Evolutionary conservation across 2,797 vertebrate genomes (phyloP).

Genomic region (Stomatorhinus walkeri): DNA sequence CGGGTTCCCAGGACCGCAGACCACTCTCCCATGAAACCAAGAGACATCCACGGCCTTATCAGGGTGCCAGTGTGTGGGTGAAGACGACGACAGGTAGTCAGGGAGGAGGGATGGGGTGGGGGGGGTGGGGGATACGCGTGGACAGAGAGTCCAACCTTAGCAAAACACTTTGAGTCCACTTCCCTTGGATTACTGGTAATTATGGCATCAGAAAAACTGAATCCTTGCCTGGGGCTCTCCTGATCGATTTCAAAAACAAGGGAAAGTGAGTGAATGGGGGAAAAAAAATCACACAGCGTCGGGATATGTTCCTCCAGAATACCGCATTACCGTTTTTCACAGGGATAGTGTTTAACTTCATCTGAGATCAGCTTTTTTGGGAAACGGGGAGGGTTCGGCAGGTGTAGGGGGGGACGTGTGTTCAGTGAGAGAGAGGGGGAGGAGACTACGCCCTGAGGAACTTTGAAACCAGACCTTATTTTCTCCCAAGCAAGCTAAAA

Average conservation of each 20-base stretch:
- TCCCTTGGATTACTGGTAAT: slow-evolving; percentile 36
- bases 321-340: slow-evolving; percentile 53
- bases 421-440: slow-evolving; percentile 44
- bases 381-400: slow-evolving; percentile 40
- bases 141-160: slow-evolving; percentile 35
- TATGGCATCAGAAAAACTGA: slow-evolving; percentile 35
- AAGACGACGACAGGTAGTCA: slow-evolving; percentile 20
- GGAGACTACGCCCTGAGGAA: slow-evolving; percentile 57
- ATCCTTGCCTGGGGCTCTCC: slow-evolving; percentile 26
- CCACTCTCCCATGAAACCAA: slow-evolving; percentile 55
- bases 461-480: slow-evolving; percentile 48
- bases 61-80: background rate
- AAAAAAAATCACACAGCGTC: slow-evolving; percentile 35
- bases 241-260: slow-evolving; percentile 29
- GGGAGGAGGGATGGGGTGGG: slow-evolving; percentile 35
- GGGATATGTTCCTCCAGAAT: slow-evolving; percentile 36
- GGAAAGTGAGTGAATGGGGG: slow-evolving; percentile 27
- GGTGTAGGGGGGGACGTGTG: slow-evolving; percentile 48
- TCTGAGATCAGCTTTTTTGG: slow-evolving; percentile 58
- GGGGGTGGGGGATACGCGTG: slow-evolving; percentile 34
- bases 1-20: slow-evolving; percentile 46
- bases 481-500: slow-evolving; percentile 42
- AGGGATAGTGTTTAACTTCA: slow-evolving; percentile 64
- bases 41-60: slow-evolving; percentile 52
- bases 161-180: slow-evolving; percentile 34